A percentile compares a stretch with the other conserved stretches of the same genome.
phyloP scores from a whole-genome alignment of 1,140 invertebrate genomes.

The Philaenus spumarius region DNA sequence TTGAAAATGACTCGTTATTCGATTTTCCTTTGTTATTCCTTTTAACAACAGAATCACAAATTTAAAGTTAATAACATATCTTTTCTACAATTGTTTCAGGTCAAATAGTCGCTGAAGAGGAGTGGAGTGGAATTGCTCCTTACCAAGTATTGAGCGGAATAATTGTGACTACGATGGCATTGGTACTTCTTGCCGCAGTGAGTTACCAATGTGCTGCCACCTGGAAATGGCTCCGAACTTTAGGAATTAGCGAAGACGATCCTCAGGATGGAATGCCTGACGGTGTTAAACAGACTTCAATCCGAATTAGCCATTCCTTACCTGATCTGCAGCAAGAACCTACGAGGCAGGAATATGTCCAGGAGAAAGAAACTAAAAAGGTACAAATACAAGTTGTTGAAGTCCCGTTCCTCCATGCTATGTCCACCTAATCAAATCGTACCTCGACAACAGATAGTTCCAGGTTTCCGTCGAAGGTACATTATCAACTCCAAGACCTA shows the following conservation, averaged over 20 bases:
- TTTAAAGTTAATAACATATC: too few relatives aligned
- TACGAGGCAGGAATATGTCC: slow-evolving; percentile 61
- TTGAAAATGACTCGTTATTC: too few relatives aligned
- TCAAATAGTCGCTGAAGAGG: slow-evolving; percentile 2
- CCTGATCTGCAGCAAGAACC: slow-evolving; percentile 65
- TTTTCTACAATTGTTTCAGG: too few relatives aligned
- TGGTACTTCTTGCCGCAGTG: slow-evolving; percentile 56
- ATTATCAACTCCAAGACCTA: too few relatives aligned
- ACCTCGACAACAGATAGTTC: too few relatives aligned
- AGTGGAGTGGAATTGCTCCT: neutral
- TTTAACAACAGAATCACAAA: too few relatives aligned
- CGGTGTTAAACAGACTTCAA: slow-evolving; percentile 54
- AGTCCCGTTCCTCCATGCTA: too few relatives aligned
- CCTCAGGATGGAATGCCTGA: slow-evolving; percentile 50
- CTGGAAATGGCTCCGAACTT: slow-evolving; percentile 59
- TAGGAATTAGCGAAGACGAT: slow-evolving; percentile 40
- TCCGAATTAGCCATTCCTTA: slow-evolving; percentile 65
- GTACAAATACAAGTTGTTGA: too few relatives aligned
- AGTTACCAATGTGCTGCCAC: slow-evolving; percentile 63
- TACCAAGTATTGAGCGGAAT: slow-evolving; percentile 23
- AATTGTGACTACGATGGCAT: slow-evolving; percentile 53
- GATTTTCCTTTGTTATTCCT: too few relatives aligned
- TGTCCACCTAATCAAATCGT: too few relatives aligned
- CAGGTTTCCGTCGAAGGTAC: too few relatives aligned
- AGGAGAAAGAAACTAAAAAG: slow-evolving; percentile 64